Evolutionary conservation across 2,797 vertebrate genomes (phyloP).

Genomic region (Pagetopsis macropterus): DNA sequence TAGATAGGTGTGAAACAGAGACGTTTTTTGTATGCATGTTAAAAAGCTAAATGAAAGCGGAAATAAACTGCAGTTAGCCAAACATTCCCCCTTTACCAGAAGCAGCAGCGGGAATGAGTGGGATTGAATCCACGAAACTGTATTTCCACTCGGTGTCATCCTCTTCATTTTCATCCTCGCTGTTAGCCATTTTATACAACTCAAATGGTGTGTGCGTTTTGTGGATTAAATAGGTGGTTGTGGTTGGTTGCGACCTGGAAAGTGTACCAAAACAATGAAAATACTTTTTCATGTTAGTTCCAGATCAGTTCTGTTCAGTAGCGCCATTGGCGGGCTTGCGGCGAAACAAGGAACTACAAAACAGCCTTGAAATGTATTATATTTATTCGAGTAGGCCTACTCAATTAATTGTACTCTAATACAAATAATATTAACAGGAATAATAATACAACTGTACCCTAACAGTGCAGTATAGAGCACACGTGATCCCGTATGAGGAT

Average conservation of each 20-base stretch:
- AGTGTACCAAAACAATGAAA: not conserved
- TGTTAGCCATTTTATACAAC: conserved; percentile 53
- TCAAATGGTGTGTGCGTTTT: not conserved
- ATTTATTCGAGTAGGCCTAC: not conserved
- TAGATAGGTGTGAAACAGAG: not conserved
- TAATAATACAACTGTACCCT: no score
- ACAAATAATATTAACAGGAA: no score
- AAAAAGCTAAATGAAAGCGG: not conserved
- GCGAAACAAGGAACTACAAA: not conserved
- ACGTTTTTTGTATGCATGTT: not conserved
- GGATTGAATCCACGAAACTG: conserved; percentile 43
- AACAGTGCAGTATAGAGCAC: no score
- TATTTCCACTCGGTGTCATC: conserved; percentile 75
- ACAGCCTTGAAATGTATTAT: not conserved
- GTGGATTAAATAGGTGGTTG: fast-evolving
- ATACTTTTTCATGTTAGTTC: not conserved
- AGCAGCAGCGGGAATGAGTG: conserved; percentile 4
- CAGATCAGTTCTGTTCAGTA: not conserved
- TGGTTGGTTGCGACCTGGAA: not conserved
- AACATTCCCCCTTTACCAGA: conserved; percentile 52
- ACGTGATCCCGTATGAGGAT: no score
- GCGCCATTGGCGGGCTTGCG: conserved; percentile 43
- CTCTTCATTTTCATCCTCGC: conserved; percentile 64
- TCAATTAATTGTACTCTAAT: not conserved
- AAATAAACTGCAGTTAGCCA: not conserved